Percentiles rank a stretch among this genome's conserved stretches.
Conservation (phyloP, 1,140 invertebrate species). For the Pachypeltis micranthus region DNA sequence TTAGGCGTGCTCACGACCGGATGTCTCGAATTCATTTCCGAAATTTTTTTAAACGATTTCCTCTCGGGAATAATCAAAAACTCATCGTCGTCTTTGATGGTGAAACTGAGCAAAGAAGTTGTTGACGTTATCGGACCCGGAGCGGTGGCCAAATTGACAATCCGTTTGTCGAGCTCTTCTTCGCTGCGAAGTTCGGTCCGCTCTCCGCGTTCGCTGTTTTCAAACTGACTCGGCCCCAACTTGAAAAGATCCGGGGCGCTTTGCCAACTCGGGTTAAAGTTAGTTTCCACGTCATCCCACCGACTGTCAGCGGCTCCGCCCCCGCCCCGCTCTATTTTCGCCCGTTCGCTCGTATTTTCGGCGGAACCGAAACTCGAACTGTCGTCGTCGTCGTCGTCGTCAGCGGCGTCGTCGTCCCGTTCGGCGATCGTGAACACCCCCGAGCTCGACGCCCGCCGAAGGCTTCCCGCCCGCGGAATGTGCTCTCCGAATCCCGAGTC, state of each 20-base stretch:
- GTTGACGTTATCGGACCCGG: constrained; percentile 9
- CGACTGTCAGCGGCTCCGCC: too few relatives aligned
- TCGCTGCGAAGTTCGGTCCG: background rate
- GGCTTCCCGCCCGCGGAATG: constrained; percentile 29
- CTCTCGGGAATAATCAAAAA: constrained; percentile 18
- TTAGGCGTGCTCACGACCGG: constrained; percentile 50
- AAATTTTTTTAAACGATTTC: constrained; percentile 20
- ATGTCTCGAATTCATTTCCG: constrained; percentile 25
- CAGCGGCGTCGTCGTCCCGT: constrained; percentile 16
- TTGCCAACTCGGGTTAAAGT: constrained; percentile 29
- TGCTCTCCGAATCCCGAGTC: constrained; percentile 61
- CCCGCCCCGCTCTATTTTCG: constrained; percentile 17
- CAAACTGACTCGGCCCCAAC: constrained; percentile 8
- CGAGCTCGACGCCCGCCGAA: constrained; percentile 5
- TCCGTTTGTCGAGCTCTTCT: too few relatives aligned
- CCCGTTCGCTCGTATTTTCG: constrained; percentile 2
- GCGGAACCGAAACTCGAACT: constrained; percentile 12
- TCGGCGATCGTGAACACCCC: constrained; percentile 17
- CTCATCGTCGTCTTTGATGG: constrained; percentile 20
- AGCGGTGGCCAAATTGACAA: background rate
- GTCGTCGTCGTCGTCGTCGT: constrained; percentile 16
- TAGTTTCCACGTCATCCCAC: constrained; percentile 25
- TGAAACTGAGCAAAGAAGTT: constrained; percentile 17
- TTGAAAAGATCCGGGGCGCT: constrained; percentile 28
- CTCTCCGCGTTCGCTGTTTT: background rate